phyloP scores from a whole-genome alignment of 2,797 vertebrate species.

The Sorex maritimensis region DNA sequence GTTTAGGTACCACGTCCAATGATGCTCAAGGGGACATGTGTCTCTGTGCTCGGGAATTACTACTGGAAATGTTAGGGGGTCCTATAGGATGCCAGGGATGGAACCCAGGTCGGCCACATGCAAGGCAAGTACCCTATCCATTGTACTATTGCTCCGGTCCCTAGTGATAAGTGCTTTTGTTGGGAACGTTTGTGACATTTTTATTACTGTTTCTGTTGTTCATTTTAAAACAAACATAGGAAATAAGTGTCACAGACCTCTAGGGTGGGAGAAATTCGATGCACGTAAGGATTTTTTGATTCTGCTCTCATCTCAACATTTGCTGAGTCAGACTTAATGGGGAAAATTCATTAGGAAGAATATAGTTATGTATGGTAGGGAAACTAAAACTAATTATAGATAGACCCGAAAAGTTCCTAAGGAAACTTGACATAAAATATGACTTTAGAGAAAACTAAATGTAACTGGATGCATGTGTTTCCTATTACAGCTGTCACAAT shows the following conservation, averaged over 20 bases:
- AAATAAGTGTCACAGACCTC: no score
- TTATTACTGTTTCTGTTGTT: constrained; percentile 13
- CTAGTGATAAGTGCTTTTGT: not conserved
- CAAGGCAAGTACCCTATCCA: no score
- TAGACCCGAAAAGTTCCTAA: constrained; percentile 23
- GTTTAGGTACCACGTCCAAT: no score
- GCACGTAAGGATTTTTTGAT: no score
- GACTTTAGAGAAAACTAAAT: not conserved
- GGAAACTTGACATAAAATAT: constrained; percentile 6
- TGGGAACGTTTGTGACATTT: not conserved
- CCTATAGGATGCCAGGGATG: no score
- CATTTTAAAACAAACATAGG: constrained; percentile 25
- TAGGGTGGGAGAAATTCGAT: no score
- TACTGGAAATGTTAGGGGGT: no score
- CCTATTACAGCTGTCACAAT: constrained; percentile 15
- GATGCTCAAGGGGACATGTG: no score
- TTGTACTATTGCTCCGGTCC: no score
- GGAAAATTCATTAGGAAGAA: constrained; percentile 49
- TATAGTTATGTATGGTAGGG: not conserved
- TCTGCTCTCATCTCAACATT: not conserved
- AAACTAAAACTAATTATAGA: constrained; percentile 46
- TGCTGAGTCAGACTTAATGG: not conserved
- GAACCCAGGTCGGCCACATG: no score
- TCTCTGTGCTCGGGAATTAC: no score
- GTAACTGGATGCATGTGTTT: not conserved